Percentiles rank a stretch among this genome's conserved stretches.
Conservation (phyloP, 2,113 vertebrate species). For the Chloropsis cyanopogon region DNA sequence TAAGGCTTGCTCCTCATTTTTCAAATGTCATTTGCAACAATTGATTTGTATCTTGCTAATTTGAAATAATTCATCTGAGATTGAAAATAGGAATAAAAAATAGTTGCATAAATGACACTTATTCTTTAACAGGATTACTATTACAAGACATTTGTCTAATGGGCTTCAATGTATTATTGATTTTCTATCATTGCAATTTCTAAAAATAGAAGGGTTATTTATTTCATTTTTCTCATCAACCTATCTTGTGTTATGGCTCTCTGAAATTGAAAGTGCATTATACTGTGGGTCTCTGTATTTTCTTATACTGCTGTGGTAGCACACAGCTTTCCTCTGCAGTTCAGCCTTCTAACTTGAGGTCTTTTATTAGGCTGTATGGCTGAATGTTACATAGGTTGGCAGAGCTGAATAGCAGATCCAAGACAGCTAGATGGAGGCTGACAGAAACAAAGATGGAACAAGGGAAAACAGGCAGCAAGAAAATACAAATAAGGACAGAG, state of each 20-base stretch:
- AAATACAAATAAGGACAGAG: neutral
- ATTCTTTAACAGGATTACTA: constrained; percentile 24
- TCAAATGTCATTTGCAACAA: neutral
- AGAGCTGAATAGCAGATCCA: neutral
- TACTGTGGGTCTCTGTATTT: neutral
- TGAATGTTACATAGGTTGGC: neutral
- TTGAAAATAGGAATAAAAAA: constrained; percentile 15
- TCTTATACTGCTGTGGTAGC: neutral
- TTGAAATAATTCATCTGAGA: constrained; percentile 33
- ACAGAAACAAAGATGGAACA: neutral
- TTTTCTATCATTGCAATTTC: constrained; percentile 29
- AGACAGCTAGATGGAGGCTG: neutral
- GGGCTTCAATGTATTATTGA: neutral
- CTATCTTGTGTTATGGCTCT: neutral
- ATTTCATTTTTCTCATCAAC: neutral
- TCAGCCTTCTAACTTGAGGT: neutral
- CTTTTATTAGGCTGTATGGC: neutral
- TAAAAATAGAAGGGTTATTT: constrained; percentile 45
- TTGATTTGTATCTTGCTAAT: constrained; percentile 18
- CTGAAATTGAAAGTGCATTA: constrained; percentile 23
- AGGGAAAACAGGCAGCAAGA: neutral
- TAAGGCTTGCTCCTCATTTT: neutral
- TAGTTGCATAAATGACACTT: neutral
- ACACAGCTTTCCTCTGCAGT: neutral
- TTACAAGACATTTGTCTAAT: constrained; percentile 37